Percentiles rank a stretch among this genome's conserved stretches.
phyloP scores from a whole-genome alignment of 1,140 invertebrate species.

The Drosophila parvula region DNA sequence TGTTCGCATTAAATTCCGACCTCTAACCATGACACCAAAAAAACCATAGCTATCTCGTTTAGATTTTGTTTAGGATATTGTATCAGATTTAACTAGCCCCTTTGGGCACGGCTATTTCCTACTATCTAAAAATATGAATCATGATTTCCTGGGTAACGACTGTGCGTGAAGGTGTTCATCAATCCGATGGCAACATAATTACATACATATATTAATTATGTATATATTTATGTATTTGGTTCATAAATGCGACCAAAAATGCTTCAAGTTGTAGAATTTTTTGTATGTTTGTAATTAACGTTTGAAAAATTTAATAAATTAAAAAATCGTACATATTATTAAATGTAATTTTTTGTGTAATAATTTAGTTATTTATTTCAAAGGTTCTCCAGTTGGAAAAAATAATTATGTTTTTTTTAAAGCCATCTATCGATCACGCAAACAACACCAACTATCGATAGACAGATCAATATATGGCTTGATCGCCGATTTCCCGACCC shows the following conservation, averaged over 20 bases:
- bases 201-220: neutral
- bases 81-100: neutral
- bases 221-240: neutral
- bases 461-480: slow-evolving; percentile 28
- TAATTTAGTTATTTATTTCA: no score
- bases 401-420: neutral
- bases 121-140: neutral
- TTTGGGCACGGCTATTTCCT: neutral
- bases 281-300: neutral
- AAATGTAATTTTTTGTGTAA: no score
- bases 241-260: no score
- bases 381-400: neutral
- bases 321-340: neutral
- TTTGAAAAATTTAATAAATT: neutral
- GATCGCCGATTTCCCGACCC: slow-evolving; percentile 18
- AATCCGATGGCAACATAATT: neutral
- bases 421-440: neutral
- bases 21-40: slow-evolving; percentile 45
- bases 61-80: neutral
- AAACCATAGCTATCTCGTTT: slow-evolving; percentile 15
- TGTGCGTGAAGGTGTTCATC: neutral
- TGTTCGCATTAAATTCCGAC: slow-evolving; percentile 44
- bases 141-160: neutral
- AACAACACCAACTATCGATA: slow-evolving; percentile 23
- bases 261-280: no score